Conservation (phyloP, 2,888 invertebrate genomes). For the Torymus auratus region DNA sequence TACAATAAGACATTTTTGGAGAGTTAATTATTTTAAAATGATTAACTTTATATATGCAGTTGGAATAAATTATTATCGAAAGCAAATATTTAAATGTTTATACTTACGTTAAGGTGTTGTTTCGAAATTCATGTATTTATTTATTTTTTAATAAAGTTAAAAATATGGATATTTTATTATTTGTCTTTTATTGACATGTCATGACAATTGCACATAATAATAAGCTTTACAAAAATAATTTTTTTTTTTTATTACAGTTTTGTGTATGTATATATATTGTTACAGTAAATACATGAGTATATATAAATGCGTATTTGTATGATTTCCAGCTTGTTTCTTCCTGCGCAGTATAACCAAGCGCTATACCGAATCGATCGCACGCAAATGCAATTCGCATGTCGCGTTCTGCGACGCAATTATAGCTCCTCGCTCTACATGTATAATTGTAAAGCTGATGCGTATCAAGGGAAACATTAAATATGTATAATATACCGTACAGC, state of each 20-base stretch:
- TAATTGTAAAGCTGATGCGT: background rate
- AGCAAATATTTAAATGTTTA: no score
- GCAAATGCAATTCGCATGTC: background rate
- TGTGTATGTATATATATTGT: conserved; percentile 19
- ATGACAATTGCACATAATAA: conserved; percentile 20
- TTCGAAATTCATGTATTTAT: no score
- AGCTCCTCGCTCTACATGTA: background rate
- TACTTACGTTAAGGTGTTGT: no score
- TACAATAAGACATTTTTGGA: no score
- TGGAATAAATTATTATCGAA: no score
- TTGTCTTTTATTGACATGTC: conserved; percentile 35
- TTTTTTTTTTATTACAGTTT: conserved; percentile 42
- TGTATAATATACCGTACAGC: background rate
- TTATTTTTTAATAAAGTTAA: no score
- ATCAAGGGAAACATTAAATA: background rate
- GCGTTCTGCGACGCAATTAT: background rate
- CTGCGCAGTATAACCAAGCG: conserved; percentile 1
- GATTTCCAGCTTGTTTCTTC: background rate
- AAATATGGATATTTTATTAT: background rate
- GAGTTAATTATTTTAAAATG: no score
- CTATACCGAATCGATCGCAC: conserved; percentile 24
- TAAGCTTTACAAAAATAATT: conserved; percentile 49
- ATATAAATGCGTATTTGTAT: conserved; percentile 19
- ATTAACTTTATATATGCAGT: no score
- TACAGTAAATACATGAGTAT: conserved; percentile 22